phyloP scores from a whole-genome alignment of 2,888 invertebrate species.

The Pseudococcus jackbeardsleyi region DNA sequence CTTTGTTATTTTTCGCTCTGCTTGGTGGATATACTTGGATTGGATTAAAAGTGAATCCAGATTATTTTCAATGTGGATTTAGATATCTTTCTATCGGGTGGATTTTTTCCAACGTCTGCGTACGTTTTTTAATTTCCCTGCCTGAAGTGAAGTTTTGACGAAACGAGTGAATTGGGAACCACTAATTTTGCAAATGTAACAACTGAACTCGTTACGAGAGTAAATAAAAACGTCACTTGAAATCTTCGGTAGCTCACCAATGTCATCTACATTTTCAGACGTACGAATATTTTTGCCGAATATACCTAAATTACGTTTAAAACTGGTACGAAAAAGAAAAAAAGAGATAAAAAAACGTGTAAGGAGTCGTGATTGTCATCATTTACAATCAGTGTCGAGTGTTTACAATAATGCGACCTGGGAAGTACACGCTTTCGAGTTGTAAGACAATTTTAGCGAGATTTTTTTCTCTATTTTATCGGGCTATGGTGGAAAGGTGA shows the following conservation, averaged over 20 bases:
- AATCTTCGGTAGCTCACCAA: constrained; percentile 17
- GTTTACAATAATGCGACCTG: not conserved
- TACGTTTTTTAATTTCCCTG: too few relatives aligned
- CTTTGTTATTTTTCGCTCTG: not conserved
- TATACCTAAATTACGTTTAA: constrained; percentile 45
- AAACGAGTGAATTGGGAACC: not conserved
- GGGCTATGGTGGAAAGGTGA: not conserved
- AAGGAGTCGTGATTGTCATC: constrained; percentile 7
- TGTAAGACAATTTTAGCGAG: not conserved
- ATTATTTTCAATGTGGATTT: too few relatives aligned
- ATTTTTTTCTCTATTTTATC: not conserved
- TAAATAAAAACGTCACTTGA: constrained; percentile 3
- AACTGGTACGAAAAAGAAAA: constrained; percentile 46
- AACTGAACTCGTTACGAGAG: constrained; percentile 4
- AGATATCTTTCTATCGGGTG: too few relatives aligned
- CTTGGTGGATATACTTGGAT: not conserved
- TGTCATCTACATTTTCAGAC: constrained; percentile 33
- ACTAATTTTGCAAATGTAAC: constrained; percentile 27
- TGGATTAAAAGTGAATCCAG: not conserved
- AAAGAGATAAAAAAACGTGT: not conserved
- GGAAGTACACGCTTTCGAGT: not conserved
- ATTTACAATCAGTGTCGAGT: constrained; percentile 12
- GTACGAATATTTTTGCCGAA: not conserved
- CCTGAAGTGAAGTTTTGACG: too few relatives aligned
- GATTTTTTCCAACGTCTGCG: too few relatives aligned